Evolutionary conservation across 2,113 vertebrate species (phyloP), one percentile per base, ranked within the genome.

Genomic region (Corythaeola cristata): DNA sequence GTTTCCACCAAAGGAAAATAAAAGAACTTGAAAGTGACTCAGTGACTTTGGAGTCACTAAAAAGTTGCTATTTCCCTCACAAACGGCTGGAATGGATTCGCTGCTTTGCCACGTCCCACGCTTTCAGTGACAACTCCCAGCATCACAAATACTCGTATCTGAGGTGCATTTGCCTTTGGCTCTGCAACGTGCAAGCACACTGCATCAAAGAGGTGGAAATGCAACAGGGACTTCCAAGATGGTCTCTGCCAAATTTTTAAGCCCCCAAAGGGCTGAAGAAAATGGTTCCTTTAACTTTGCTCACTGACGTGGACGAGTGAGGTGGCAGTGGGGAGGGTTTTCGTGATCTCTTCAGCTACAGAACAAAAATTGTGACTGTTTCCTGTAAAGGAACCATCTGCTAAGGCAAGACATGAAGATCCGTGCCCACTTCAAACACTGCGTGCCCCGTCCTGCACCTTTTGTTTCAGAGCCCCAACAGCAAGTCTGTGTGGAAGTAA

Each of bases 381-480:
- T 97, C 96, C 92, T 96, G 82, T 90, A 67, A 95, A 88, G 67
- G 37, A 95, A 23, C 76, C 0, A 0, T 56, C 60, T 59, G 60
- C 73, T 87, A 76, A 93, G 68, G 39, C 64, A 96, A 95, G 93
- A 86, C 58, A 9, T 3, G 30, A 92, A 7, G 3, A 44, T 35
- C 35, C 0, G 2, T 64, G 75, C 85, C 90, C 64, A 72, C 83
- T 90, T 93, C 90, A 96, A 96, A 90, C 5, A 3, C 39, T 9
- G 11, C 0, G 0, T 0, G 0, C 47, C 81, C 50, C 2, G n/a
- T 88, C 60, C 68, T 84, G 73, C 60, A 77, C 73, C 35, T 90
- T 93, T 87, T 75, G 62, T 74, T 95, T 82, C 73, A 78, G 83
- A 68, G 35, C 59, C 12, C 37, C 60, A 87, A 26, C n/a, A 60